Base-by-base conservation (phyloP, 2,797 vertebrate genomes). In the Meda fulgida region DNA sequence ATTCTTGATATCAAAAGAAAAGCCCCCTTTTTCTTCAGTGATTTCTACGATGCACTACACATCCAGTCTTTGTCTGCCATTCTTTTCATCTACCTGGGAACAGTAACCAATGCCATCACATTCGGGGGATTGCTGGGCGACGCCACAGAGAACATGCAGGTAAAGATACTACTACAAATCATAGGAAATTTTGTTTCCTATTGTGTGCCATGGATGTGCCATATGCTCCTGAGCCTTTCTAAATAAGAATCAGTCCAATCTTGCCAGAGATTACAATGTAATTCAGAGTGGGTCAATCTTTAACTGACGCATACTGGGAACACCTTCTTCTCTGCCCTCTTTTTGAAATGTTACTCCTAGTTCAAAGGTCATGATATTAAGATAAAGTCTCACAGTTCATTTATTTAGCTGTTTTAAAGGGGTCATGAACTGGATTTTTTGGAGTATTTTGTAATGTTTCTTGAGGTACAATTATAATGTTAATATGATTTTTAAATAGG, bases 91-190 rank as follows among this genome's bases (percentile, higher is more conserved):
- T 99, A 99, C 93, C 91, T 99, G 94, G 98, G 96, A 89, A 99
- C 98, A 0, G 98, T 99, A 85, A 99, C 98, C 36, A 99, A 99
- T 0, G 98, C 98, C 85, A 99, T 99, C 95, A 99, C 98, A 23
- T 99, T 99, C 1, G 98, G 98, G 55, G 98, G 98, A 21, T 93
- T 99, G 90, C 96, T 99, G 53, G 98, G 98, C 9, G 98, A 99
- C 1, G 98, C 98, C 31, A 99, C 98, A 0, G 97, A 99, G 0
- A 99, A 98, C 94, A 99, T 99, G 98, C 98, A 99, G 97, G 98
- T 99, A 65, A 85, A 95, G 81, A 63, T 76, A 19, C 53, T 71
- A 14, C 6, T 19, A 7, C 9, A 11, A 51, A 23, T 78, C 48
- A 34, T 40, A 11, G 29, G 18, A 51, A 48, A 38, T 55, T 26